phyloP scores from a whole-genome alignment of 2,888 invertebrate species.

The Heliconius erato region DNA sequence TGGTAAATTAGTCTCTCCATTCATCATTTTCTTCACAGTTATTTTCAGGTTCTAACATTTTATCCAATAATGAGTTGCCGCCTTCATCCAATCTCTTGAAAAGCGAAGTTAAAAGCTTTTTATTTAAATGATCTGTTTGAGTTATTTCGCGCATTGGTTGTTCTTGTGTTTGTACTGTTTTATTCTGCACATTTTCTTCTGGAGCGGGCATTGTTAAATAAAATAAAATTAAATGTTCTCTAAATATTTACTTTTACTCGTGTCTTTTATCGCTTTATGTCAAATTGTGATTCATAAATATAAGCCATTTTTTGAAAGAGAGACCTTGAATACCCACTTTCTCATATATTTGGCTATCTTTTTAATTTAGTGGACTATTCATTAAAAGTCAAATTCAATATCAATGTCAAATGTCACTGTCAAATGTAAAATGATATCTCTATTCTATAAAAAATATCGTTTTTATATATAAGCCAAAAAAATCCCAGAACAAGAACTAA shows the following conservation, averaged over 20 bases:
- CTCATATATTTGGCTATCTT: neutral
- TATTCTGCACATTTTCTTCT: slow-evolving; percentile 60
- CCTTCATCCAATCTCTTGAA: slow-evolving; percentile 86
- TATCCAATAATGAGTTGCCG: slow-evolving; percentile 66
- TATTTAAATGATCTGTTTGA: slow-evolving; percentile 89
- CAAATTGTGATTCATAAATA: slow-evolving; percentile 4
- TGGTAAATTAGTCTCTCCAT: slow-evolving; percentile 62
- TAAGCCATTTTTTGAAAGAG: neutral
- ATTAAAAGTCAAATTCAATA: neutral
- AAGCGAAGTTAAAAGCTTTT: slow-evolving; percentile 87
- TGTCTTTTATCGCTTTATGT: too few species aligned
- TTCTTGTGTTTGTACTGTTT: slow-evolving; percentile 62
- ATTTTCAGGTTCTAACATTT: slow-evolving; percentile 72
- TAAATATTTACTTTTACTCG: neutral
- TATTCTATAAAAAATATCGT: neutral
- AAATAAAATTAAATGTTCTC: neutral
- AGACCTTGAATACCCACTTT: neutral
- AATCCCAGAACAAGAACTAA: neutral
- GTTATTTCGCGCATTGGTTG: slow-evolving; percentile 82
- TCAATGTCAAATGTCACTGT: neutral
- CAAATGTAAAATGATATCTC: neutral
- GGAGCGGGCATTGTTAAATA: slow-evolving; percentile 70
- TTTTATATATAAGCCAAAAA: neutral
- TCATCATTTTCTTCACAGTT: slow-evolving; percentile 67
- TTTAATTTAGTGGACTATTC: slow-evolving; percentile 14